Percentiles rank a stretch among this genome's conserved stretches.
These are phyloP conservation scores for Mythimna loreyi DNA, from an alignment of 2,888 invertebrate species.

Conservation along the genomic window DNA sequence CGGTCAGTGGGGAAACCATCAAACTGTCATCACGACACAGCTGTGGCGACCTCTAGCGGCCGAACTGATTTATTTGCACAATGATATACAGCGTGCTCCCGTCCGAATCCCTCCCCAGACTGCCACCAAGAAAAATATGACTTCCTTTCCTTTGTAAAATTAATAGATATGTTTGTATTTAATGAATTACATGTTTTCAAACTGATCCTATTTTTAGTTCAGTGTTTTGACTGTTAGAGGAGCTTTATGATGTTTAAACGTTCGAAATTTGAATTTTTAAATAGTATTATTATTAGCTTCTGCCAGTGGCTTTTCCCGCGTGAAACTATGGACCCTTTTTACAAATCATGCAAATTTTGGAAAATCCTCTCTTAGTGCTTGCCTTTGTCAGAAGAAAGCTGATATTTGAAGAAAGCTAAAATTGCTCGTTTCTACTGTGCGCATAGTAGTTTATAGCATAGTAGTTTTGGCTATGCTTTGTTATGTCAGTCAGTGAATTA, in stretches of 20 bases:
- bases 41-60: conserved; percentile 51
- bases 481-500: too few relatives aligned
- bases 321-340: too few relatives aligned
- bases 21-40: conserved; percentile 44
- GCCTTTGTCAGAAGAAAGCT: too few relatives aligned
- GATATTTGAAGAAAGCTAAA: too few relatives aligned
- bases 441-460: too few relatives aligned
- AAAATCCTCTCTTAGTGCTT: too few relatives aligned
- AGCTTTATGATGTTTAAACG: conserved; percentile 11
- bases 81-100: conserved; percentile 28
- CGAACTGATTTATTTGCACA: conserved; percentile 52
- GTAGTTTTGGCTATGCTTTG: too few relatives aligned
- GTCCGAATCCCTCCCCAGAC: conserved; percentile 7
- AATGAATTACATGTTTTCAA: conserved; percentile 44
- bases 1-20: conserved; percentile 49
- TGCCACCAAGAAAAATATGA: conserved; percentile 35
- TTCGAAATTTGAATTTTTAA: not conserved
- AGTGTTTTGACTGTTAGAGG: conserved; percentile 18
- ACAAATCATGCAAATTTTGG: too few relatives aligned
- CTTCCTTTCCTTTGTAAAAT: conserved; percentile 52
- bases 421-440: too few relatives aligned
- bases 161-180: conserved; percentile 46
- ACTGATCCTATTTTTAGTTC: conserved; percentile 38
- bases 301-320: too few relatives aligned
- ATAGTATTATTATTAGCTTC: too few relatives aligned